Evolutionary conservation across 2,888 invertebrate genomes (phyloP).

Genomic region (Andrena camellia): DNA sequence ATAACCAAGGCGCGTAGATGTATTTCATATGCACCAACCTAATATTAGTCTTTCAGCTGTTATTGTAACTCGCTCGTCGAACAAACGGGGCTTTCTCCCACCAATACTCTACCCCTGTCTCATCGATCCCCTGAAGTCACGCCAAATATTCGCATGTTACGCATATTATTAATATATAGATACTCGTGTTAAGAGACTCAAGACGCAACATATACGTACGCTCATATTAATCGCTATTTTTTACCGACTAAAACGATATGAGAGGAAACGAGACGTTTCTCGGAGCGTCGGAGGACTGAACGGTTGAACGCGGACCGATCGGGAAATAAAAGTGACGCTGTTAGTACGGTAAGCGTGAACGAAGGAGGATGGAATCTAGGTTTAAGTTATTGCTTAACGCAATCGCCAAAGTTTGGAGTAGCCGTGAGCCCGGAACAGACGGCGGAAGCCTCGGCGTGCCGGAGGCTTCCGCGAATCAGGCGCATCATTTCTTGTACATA

Average conservation of each 20-base stretch:
- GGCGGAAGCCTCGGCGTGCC: conserved; percentile 31
- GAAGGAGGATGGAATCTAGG: conserved; percentile 37
- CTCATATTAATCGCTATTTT: conserved; percentile 75
- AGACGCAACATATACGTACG: conserved; percentile 60
- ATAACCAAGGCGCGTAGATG: neutral
- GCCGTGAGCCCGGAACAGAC: conserved; percentile 41
- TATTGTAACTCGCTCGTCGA: conserved; percentile 5
- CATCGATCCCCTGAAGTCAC: conserved; percentile 71
- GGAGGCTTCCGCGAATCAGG: conserved; percentile 8
- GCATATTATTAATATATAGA: conserved; percentile 57
- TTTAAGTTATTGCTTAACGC: conserved; percentile 66
- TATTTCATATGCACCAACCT: conserved; percentile 10
- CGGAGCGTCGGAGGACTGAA: conserved; percentile 37
- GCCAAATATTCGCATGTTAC: conserved; percentile 76
- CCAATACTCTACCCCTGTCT: conserved; percentile 58
- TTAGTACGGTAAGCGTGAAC: conserved; percentile 16
- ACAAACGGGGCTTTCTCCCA: conserved; percentile 37
- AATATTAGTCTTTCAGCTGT: conserved; percentile 19
- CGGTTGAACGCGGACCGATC: neutral
- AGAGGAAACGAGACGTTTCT: conserved; percentile 44
- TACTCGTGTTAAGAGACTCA: conserved; percentile 59
- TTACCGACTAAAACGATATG: conserved; percentile 64
- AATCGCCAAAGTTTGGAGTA: conserved; percentile 64
- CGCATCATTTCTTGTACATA: conserved; percentile 41
- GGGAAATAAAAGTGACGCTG: neutral